Percentiles rank a stretch among this genome's conserved stretches.
phyloP scores from a whole-genome alignment of 2,888 invertebrate genomes.

The Phorcus lineatus region DNA sequence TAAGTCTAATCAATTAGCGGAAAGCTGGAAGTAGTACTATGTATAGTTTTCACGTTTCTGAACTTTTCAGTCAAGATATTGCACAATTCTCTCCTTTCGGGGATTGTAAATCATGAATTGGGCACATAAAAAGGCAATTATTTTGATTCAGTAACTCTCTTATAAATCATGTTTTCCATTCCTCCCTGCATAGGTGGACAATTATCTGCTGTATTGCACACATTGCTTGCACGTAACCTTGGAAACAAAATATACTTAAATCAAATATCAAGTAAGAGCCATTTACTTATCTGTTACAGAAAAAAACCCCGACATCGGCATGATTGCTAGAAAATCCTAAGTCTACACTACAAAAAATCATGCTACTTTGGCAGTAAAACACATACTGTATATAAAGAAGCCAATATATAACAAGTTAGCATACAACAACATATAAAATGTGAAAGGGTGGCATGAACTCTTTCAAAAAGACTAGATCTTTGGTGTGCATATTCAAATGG shows the following conservation, averaged over 20 bases:
- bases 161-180: not conserved
- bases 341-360: conserved; percentile 5
- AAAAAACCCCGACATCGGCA: not conserved
- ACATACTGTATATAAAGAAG: not conserved
- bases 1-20: too few species aligned
- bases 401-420: not conserved
- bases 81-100: conserved; percentile 11
- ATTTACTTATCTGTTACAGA: not conserved
- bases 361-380: conserved; percentile 14
- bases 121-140: conserved; percentile 19
- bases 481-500: conserved; percentile 17
- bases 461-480: conserved; percentile 18
- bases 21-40: too few species aligned
- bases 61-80: not conserved
- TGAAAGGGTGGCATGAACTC: not conserved
- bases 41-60: too few species aligned
- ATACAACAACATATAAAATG: conserved; percentile 7
- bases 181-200: conserved; percentile 19
- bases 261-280: conserved; percentile 13
- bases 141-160: conserved; percentile 16
- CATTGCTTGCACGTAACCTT: conserved; percentile 6
- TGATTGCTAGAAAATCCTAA: not conserved
- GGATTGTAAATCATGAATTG: not conserved
- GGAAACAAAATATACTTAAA: not conserved
- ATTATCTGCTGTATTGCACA: not conserved